A percentile compares a stretch with the other conserved stretches of the same genome.
These are phyloP conservation scores for Eublepharis macularius DNA, from an alignment of 2,113 vertebrate genomes.

Conservation along the genomic window DNA sequence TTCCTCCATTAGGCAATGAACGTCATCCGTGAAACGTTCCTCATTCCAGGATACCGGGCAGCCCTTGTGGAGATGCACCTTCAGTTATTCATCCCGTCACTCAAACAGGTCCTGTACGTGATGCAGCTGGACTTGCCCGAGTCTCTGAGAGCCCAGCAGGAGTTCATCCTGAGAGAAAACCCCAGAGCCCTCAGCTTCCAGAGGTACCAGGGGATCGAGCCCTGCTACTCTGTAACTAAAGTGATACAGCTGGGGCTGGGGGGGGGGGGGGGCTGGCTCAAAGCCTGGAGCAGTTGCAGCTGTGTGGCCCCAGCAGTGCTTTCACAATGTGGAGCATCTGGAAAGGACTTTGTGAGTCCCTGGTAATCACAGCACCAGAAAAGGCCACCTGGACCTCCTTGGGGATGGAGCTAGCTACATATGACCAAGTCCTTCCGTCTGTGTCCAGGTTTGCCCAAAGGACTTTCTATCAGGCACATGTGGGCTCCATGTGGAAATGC, in stretches of 20 bases:
- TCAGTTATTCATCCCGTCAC: slow-evolving; percentile 5
- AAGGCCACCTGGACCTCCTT: no score
- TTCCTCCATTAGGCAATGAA: slow-evolving; percentile 7
- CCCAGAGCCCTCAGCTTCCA: background rate
- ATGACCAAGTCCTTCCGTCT: no score
- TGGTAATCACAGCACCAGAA: no score
- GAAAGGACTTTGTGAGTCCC: no score
- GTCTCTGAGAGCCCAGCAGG: background rate
- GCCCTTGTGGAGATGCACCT: slow-evolving; percentile 16
- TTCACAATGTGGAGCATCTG: no score
- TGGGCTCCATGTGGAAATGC: no score
- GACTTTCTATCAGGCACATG: no score
- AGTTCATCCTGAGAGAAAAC: background rate
- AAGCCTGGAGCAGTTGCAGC: background rate
- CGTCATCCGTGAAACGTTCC: slow-evolving; percentile 17
- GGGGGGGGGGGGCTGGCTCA: background rate
- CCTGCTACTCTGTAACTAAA: no score
- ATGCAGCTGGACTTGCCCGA: background rate
- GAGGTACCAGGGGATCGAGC: background rate
- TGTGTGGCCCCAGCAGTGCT: no score
- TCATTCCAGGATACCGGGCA: background rate
- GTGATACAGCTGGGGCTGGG: no score
- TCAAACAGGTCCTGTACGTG: slow-evolving; percentile 8
- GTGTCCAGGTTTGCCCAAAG: no score
- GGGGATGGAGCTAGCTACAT: no score